These are phyloP conservation scores for Odontomyia ornata DNA, from an alignment of 2,888 invertebrate species.

Conservation along the genomic window DNA sequence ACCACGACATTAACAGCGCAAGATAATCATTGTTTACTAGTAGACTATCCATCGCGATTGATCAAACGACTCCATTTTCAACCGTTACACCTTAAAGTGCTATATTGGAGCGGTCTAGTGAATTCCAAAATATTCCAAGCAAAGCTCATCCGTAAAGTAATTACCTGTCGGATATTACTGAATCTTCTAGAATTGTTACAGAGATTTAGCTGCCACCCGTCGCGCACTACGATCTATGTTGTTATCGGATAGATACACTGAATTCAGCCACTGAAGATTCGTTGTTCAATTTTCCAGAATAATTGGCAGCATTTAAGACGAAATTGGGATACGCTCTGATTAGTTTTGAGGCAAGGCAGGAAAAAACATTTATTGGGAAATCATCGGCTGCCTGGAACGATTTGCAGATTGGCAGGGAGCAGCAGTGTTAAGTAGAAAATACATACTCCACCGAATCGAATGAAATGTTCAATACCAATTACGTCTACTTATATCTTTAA, in stretches of 20 bases:
- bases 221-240: neutral
- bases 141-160: neutral
- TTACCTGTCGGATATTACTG: neutral
- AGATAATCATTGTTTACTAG: too few species aligned
- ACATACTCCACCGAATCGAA: neutral
- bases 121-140: neutral
- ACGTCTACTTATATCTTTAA: neutral
- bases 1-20: too few species aligned
- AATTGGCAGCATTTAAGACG: conserved; percentile 23
- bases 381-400: neutral
- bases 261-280: neutral
- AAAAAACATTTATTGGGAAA: conserved; percentile 18
- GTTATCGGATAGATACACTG: neutral
- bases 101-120: too few species aligned
- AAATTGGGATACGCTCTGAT: conserved; percentile 34
- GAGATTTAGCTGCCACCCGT: neutral
- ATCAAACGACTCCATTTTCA: too few species aligned
- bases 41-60: too few species aligned
- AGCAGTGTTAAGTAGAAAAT: neutral
- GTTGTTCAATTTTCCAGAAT: conserved; percentile 27
- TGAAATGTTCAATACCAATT: conserved; percentile 3
- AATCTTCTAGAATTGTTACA: neutral
- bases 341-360: conserved; percentile 11
- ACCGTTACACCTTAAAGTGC: too few species aligned
- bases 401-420: neutral